Conservation (phyloP, 2,888 invertebrate species). For the Sarcophaga caerulescens region DNA sequence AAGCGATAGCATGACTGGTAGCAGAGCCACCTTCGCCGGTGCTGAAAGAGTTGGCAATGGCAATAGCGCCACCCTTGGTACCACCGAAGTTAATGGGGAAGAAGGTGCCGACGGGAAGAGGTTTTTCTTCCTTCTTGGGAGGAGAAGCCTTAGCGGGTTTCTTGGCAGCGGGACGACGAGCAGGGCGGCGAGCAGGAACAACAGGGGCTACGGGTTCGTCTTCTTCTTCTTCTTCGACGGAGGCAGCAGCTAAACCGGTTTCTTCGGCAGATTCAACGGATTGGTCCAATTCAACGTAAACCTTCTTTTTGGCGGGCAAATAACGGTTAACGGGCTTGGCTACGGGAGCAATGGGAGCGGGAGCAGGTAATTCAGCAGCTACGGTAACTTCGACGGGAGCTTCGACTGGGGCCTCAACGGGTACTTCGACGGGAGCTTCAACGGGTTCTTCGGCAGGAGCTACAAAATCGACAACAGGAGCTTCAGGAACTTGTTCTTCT, state of each 20-base stretch:
- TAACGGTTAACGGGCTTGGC: conserved; percentile 75
- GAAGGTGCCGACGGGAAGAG: conserved; percentile 79
- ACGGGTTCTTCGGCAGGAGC: conserved; percentile 39
- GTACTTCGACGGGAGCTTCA: conserved; percentile 60
- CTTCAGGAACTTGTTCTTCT: conserved; percentile 54
- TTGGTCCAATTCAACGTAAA: conserved; percentile 78
- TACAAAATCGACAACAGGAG: conserved; percentile 66
- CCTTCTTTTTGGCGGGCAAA: conserved; percentile 79
- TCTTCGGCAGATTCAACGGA: conserved; percentile 75
- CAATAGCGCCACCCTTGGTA: conserved; percentile 80
- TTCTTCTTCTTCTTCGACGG: conserved; percentile 70
- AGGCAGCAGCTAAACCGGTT: conserved; percentile 72
- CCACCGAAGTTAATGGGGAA: conserved; percentile 81
- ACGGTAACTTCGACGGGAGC: conserved; percentile 58
- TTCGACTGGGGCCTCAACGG: conserved; percentile 26
- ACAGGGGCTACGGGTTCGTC: conserved; percentile 73
- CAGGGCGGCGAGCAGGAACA: conserved; percentile 72
- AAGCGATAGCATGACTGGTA: conserved; percentile 81
- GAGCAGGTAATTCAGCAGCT: conserved; percentile 73
- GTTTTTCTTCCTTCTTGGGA: conserved; percentile 72
- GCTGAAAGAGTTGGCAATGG: conserved; percentile 81
- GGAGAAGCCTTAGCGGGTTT: conserved; percentile 70
- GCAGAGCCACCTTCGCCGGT: conserved; percentile 81
- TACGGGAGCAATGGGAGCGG: conserved; percentile 76
- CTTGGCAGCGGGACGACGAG: conserved; percentile 76